A percentile compares a stretch with the other conserved stretches of the same genome.
Evolutionary conservation across 2,888 invertebrate genomes (phyloP).

Genomic region (Trachelus tabidus): DNA sequence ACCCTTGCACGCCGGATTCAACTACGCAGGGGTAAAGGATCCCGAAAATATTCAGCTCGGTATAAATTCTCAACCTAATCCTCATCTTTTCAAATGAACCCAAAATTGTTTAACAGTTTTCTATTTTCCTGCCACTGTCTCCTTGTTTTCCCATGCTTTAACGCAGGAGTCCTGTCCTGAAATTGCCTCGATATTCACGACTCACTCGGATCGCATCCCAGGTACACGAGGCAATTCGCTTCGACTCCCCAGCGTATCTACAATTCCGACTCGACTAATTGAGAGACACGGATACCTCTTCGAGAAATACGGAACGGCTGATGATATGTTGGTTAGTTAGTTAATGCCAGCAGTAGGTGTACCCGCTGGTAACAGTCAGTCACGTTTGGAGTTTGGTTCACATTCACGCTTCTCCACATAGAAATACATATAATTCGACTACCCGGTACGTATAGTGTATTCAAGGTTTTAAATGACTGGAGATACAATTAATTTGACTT

Average conservation of each 20-base stretch:
- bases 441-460: conserved; percentile 25
- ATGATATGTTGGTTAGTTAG: conserved; percentile 38
- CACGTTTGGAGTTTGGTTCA: conserved; percentile 38
- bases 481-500: conserved; percentile 39
- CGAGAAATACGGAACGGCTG: conserved; percentile 24
- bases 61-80: background rate
- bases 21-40: background rate
- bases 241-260: conserved; percentile 29
- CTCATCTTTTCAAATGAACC: background rate
- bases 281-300: conserved; percentile 39
- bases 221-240: background rate
- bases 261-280: conserved; percentile 52
- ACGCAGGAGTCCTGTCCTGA: background rate
- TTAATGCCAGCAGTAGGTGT: conserved; percentile 28
- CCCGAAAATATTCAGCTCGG: background rate
- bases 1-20: background rate
- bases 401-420: conserved; percentile 17
- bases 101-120: background rate
- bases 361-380: conserved; percentile 28
- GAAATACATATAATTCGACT: background rate
- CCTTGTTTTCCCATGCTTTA: background rate
- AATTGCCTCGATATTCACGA: background rate
- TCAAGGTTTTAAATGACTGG: conserved; percentile 16
- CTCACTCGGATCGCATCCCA: background rate
- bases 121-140: background rate